These are phyloP conservation scores for Garra rufa DNA, from an alignment of 2,113 vertebrate genomes.

Conservation along the genomic window DNA sequence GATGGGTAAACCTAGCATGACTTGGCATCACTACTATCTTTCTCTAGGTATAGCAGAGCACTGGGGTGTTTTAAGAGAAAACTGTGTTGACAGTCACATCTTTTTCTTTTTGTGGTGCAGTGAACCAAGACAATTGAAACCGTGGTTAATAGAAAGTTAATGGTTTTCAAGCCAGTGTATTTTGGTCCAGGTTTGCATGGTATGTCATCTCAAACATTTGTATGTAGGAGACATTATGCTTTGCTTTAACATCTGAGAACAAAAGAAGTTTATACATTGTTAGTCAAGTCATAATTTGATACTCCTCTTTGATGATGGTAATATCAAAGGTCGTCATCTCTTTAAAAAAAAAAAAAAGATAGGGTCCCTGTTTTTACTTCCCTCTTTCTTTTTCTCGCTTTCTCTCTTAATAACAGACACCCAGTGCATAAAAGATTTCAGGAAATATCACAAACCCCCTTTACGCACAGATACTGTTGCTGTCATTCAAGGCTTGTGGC, in stretches of 20 bases:
- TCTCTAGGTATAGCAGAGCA: not conserved
- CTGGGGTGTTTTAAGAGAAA: not conserved
- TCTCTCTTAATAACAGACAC: not conserved
- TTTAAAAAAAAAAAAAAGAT: not conserved
- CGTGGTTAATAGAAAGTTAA: not conserved
- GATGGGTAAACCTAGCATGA: slow-evolving; percentile 27
- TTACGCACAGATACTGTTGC: not conserved
- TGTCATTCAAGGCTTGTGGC: not conserved
- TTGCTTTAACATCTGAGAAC: slow-evolving; percentile 44
- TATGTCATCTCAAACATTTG: slow-evolving; percentile 21
- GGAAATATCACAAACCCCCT: not conserved
- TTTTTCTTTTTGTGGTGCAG: not conserved
- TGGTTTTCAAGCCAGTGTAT: not conserved
- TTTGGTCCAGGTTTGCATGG: slow-evolving; percentile 4
- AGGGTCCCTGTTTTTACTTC: no score
- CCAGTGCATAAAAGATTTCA: slow-evolving; percentile 28
- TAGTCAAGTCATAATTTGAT: slow-evolving; percentile 49
- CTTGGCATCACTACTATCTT: not conserved
- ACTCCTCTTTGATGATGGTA: slow-evolving; percentile 52
- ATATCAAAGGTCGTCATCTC: slow-evolving; percentile 42
- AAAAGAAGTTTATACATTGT: slow-evolving; percentile 48
- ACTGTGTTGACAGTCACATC: not conserved
- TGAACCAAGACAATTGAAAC: not conserved
- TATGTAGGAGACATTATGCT: slow-evolving; percentile 33
- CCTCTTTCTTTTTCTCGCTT: no score